Percentiles rank a stretch among this genome's conserved stretches.
Conservation (phyloP, 2,888 invertebrate species). For the Epirrhoe alternata region DNA sequence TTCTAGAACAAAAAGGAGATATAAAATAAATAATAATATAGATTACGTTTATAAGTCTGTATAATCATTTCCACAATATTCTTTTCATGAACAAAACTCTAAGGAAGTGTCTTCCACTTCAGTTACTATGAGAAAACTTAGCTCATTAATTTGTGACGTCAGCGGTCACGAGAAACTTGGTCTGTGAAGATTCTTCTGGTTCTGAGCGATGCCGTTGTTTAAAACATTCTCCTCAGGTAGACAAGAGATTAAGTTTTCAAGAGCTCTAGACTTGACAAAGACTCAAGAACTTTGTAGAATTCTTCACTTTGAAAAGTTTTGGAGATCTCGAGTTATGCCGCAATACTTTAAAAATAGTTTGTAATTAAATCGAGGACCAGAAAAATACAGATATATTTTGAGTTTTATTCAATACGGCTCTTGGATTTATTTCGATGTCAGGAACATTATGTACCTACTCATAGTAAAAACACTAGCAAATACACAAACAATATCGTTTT, state of each 20-base stretch:
- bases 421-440: too few relatives aligned
- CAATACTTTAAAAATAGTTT: constrained; percentile 7
- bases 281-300: constrained; percentile 22
- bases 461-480: not conserved
- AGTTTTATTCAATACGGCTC: not conserved
- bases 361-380: not conserved
- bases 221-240: constrained; percentile 39
- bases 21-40: too few relatives aligned
- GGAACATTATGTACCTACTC: too few relatives aligned
- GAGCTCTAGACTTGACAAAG: constrained; percentile 26
- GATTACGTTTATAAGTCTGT: not conserved
- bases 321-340: not conserved
- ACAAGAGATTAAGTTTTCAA: constrained; percentile 27
- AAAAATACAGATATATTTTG: not conserved
- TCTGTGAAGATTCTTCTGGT: constrained; percentile 26
- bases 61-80: constrained; percentile 11
- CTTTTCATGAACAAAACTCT: constrained; percentile 15
- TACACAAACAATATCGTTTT: not conserved
- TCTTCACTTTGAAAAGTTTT: constrained; percentile 15
- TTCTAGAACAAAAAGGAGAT: constrained; percentile 71
- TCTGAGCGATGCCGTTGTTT: constrained; percentile 34
- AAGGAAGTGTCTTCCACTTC: constrained; percentile 27
- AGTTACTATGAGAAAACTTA: constrained; percentile 41
- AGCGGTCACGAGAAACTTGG: constrained; percentile 41
- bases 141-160: constrained; percentile 44